phyloP scores from a whole-genome alignment of 2,888 invertebrate species.

The Nymphalis c-album region DNA sequence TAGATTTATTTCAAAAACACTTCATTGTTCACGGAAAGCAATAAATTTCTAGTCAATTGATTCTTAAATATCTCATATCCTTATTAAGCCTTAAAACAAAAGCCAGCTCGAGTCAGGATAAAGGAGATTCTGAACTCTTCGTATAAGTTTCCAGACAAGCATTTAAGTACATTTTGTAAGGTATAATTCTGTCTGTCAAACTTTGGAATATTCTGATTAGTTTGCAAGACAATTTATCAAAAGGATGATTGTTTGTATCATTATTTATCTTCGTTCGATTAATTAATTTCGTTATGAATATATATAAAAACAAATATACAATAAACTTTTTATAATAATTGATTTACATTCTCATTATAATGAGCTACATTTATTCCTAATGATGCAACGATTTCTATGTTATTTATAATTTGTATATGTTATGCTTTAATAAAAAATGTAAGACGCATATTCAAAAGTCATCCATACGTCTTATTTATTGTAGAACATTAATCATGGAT shows the following conservation, averaged over 20 bases:
- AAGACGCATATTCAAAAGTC: conserved; percentile 9
- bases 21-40: neutral
- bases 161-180: conserved; percentile 52
- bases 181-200: conserved; percentile 53
- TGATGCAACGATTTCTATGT: conserved; percentile 1
- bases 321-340: neutral
- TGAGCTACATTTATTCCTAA: conserved; percentile 3
- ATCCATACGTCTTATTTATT: conserved; percentile 51
- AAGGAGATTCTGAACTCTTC: conserved; percentile 16
- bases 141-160: conserved; percentile 50
- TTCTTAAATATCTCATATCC: conserved; percentile 8
- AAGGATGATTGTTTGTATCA: conserved; percentile 38
- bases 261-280: conserved; percentile 15
- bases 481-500: conserved; percentile 66
- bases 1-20: neutral
- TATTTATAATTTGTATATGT: neutral
- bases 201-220: conserved; percentile 56
- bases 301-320: neutral
- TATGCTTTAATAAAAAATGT: conserved; percentile 3
- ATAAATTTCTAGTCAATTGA: conserved; percentile 4
- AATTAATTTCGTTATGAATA: conserved; percentile 7
- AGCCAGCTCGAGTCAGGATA: conserved; percentile 5
- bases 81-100: conserved; percentile 14
- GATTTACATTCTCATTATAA: neutral
- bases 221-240: conserved; percentile 56